Conservation (phyloP, 2,888 invertebrate genomes). For the Ophioninae sp. region DNA sequence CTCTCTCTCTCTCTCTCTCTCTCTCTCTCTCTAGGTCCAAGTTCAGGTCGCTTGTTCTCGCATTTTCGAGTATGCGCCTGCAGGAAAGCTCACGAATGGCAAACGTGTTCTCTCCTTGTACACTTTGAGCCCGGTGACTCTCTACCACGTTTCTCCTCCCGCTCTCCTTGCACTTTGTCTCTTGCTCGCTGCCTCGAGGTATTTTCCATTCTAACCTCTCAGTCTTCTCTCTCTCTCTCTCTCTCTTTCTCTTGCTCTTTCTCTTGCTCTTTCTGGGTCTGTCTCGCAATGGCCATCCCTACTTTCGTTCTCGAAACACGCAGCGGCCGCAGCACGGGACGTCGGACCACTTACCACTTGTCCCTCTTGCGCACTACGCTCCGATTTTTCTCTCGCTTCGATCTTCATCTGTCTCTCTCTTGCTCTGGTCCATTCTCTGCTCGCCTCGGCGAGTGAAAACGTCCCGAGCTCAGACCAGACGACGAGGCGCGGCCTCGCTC, state of each 20-base stretch:
- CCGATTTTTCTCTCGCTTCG: slow-evolving; percentile 20
- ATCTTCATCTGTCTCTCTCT: slow-evolving; percentile 9
- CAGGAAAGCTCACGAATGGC: slow-evolving; percentile 21
- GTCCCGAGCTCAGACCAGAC: slow-evolving; percentile 58
- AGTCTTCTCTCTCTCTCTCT: not conserved
- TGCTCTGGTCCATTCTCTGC: not conserved
- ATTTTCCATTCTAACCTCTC: slow-evolving; percentile 13
- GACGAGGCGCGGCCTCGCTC: slow-evolving; percentile 57
- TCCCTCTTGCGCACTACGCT: slow-evolving; percentile 30
- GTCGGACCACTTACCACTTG: slow-evolving; percentile 21
- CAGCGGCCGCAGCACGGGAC: slow-evolving; percentile 12
- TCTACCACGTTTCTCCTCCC: slow-evolving; percentile 35
- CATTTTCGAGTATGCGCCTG: slow-evolving; percentile 29
- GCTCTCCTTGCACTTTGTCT: slow-evolving; percentile 6
- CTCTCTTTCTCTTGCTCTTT: not conserved
- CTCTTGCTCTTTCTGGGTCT: slow-evolving; percentile 2
- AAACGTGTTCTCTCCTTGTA: slow-evolving; percentile 19
- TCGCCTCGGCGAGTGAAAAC: slow-evolving; percentile 44
- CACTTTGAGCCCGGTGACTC: slow-evolving; percentile 8
- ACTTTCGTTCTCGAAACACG: slow-evolving; percentile 28
- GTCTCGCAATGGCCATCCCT: slow-evolving; percentile 20
- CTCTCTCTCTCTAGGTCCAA: slow-evolving; percentile 14
- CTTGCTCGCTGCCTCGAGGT: slow-evolving; percentile 19
- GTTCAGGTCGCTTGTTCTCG: slow-evolving; percentile 22
- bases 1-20: not conserved